Evolutionary conservation across 2,113 vertebrate species (phyloP), one percentile per base, ranked within the genome.

Genomic region (Microcebus tavaratra): DNA sequence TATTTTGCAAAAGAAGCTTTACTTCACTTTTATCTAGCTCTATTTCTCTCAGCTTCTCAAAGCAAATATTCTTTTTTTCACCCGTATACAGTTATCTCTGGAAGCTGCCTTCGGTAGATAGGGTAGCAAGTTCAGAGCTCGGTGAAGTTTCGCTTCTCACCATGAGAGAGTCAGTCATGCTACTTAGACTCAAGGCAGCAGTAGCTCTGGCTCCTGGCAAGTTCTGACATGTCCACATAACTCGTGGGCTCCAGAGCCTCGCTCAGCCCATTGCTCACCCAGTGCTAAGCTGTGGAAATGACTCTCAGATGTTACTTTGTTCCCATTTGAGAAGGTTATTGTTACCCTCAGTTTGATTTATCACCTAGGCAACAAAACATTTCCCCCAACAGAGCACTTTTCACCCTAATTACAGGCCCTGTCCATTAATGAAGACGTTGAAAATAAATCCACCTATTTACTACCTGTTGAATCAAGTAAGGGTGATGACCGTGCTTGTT

Each of bases 91-190:
- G 4, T 11, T 27, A 27, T 73, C 31, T 67, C 78, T 10, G 11
- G 90, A 96, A 42, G 55, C 15, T 87, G 21, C 15, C 48, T 45
- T 36, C 25, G 5, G 5, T 8, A 88, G 59, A 17, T n/a, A 76
- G 15, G 57, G 15, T 20, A 55, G 17, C 86, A 88, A 92, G 72
- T 67, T 95, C 55, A 63, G 85, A 75, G 25, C 50, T 80, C 25
- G 53, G 45, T 93, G 72, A 93, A 89, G 95, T 97, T 97, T 97
- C 91, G 68, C 48, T 96, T 97, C 39, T 91, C 34, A 23, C 18
- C 61, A 31, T 3, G 27, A 55, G 55, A 80, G 11, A 78, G 39
- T 50, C 63, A 72, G 0, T 55, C 11, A 23, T 25, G 27, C 11
- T 68, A 50, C 63, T 53, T 29, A 39, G 5, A 80, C 36, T 83